phyloP scores from a whole-genome alignment of 2,888 invertebrate species.

The Carcina quercana region DNA sequence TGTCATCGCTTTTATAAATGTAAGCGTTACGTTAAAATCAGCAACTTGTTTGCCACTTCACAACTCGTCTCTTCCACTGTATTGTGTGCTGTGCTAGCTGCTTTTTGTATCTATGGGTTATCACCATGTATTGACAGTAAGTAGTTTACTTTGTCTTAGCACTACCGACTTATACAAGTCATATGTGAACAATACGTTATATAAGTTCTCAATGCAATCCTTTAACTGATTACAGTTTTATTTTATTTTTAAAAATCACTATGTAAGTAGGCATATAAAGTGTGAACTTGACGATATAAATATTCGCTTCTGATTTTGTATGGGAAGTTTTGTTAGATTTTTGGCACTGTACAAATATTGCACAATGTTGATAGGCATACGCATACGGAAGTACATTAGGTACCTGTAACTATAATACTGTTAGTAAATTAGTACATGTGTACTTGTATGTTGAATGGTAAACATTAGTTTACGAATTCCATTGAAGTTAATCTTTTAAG shows the following conservation, averaged over 20 bases:
- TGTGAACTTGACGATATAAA: slow-evolving; percentile 16
- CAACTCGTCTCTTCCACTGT: slow-evolving; percentile 72
- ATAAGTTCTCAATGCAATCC: slow-evolving; percentile 22
- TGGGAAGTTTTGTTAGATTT: slow-evolving; percentile 34
- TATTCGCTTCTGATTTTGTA: slow-evolving; percentile 32
- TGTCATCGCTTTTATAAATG: slow-evolving; percentile 73
- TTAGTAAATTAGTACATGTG: slow-evolving; percentile 4
- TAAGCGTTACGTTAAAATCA: slow-evolving; percentile 70
- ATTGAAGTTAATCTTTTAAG: not conserved
- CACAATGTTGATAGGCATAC: no score
- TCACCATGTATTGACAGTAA: slow-evolving; percentile 65
- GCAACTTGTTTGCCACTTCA: slow-evolving; percentile 70
- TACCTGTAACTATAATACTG: slow-evolving; percentile 23
- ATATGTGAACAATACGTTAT: slow-evolving; percentile 25
- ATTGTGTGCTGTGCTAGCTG: slow-evolving; percentile 74
- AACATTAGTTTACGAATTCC: slow-evolving; percentile 10
- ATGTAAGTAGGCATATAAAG: slow-evolving; percentile 4
- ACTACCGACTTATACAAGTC: slow-evolving; percentile 45
- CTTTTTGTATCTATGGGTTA: slow-evolving; percentile 73
- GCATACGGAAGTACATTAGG: slow-evolving; percentile 24
- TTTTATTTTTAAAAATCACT: slow-evolving; percentile 6
- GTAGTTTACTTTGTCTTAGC: slow-evolving; percentile 60
- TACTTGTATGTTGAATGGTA: slow-evolving; percentile 19
- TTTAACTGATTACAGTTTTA: slow-evolving; percentile 4
- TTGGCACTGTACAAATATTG: slow-evolving; percentile 65